Evolutionary conservation across 2,113 vertebrate species (phyloP).

Genomic region (Lepus europaeus): DNA sequence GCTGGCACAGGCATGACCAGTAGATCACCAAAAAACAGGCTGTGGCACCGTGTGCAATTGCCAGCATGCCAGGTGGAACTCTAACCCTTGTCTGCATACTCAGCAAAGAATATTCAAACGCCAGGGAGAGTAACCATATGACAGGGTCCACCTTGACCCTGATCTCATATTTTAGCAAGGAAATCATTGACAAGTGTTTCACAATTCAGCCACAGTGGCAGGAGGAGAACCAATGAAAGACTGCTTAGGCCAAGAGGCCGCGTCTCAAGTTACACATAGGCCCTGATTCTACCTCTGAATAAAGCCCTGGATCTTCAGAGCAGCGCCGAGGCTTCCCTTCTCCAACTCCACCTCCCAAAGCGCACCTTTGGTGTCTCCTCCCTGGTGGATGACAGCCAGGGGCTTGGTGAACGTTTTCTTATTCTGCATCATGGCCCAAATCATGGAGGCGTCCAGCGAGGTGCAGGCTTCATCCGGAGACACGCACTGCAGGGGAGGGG

Average conservation of each 20-base stretch:
- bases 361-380: constrained; percentile 85
- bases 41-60: background rate
- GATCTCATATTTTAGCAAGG: constrained; percentile 9
- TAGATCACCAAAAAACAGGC: background rate
- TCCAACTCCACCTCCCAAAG: background rate
- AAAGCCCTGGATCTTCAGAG: background rate
- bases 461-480: constrained; percentile 91
- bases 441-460: constrained; percentile 87
- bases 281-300: background rate
- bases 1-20: background rate
- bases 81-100: background rate
- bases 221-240: background rate
- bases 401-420: constrained; percentile 92
- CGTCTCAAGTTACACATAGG: background rate
- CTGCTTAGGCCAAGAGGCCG: background rate
- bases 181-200: background rate
- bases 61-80: background rate
- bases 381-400: constrained; percentile 89
- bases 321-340: background rate
- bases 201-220: background rate
- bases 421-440: constrained; percentile 94
- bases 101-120: background rate
- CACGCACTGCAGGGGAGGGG: constrained; percentile 90
- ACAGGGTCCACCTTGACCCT: background rate
- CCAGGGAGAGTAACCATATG: background rate